Evolutionary conservation across 35 echinoderm and acorn worm species (phyloP), one percentile per base, ranked within the genome.

Genomic region (Eucidaris tribuloides): DNA sequence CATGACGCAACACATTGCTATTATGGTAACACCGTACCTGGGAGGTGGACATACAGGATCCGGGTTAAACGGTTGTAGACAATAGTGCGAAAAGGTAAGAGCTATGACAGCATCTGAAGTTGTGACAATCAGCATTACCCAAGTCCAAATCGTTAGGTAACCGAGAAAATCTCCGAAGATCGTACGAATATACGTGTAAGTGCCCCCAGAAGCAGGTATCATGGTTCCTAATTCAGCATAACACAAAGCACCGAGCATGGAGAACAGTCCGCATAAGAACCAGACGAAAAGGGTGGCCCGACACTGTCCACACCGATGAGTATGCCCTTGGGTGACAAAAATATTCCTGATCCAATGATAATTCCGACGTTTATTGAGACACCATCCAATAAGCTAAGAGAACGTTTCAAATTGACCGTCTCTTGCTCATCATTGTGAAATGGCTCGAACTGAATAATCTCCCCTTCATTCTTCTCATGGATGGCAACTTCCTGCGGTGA

Each of bases 291-390:
- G 58, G 23, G 83, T 82, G 77, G 83, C 45, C 84, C 88, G 2
- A 96, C 93, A 43, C 65, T 84, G 23, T 81, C 62, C 5, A 66
- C 66, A 52, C 84, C 62, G 28, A 39, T 28, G 27, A 96, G 31
- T 40, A 96, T 71, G 4, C 93, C 93, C 34, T 96, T 96, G 0
- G 93, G 93, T 34, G 93, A 91, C 18, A 96, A 83, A 45, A 96
- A 96, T 32, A 96, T 96, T 0, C 93, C 93, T 4, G 93, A 82
- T 17, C 93, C 93, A 1, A 96, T 87, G 31, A 87, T 86, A n/a
- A 60, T 32, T 7, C 93, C 93, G 27, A 64, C 29, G 24, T 64
- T 64, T 27, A 64, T 28, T 34, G 37, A 32, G 61, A 30, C 22
- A 17, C 61, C 61, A 64, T 64, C 61, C 22, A 64, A 32, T 27